Conservation (phyloP, 2,797 vertebrate species). For the Sternarchorhynchus goeldii region DNA sequence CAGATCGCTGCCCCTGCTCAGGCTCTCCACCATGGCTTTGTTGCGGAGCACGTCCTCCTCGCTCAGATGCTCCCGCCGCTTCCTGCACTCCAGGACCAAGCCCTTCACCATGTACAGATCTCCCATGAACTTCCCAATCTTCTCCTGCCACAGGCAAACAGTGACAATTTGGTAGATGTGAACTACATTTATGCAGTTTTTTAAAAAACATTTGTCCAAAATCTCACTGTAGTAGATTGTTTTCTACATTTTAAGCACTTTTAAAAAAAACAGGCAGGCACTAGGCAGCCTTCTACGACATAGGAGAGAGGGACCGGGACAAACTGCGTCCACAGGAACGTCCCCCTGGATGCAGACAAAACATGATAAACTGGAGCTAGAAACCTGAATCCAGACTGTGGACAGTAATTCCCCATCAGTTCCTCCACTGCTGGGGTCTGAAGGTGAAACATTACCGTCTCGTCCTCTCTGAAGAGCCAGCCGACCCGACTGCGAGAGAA, state of each 20-base stretch:
- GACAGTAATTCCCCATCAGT: too few species aligned
- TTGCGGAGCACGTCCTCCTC: slow-evolving; percentile 96
- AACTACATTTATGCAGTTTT: background rate
- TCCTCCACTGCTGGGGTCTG: background rate
- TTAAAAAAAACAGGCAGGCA: too few species aligned
- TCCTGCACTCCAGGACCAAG: slow-evolving; percentile 90
- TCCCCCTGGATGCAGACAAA: too few species aligned
- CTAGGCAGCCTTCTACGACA: too few species aligned
- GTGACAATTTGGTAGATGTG: background rate
- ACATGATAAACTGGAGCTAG: too few species aligned
- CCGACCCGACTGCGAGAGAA: slow-evolving; percentile 93
- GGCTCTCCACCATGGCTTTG: slow-evolving; percentile 96
- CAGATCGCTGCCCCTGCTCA: slow-evolving; percentile 91
- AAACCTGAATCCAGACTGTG: too few species aligned
- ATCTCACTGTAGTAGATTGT: too few species aligned
- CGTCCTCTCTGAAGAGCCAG: slow-evolving; percentile 96
- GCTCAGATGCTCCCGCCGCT: slow-evolving; percentile 92
- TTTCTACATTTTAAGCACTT: too few species aligned
- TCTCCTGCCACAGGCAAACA: slow-evolving; percentile 74
- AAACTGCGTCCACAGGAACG: too few species aligned
- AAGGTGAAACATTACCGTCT: slow-evolving; percentile 77
- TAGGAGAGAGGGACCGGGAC: too few species aligned
- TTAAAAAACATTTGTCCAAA: too few species aligned
- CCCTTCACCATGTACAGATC: slow-evolving; percentile 94
- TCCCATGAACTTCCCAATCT: slow-evolving; percentile 92